Evolutionary conservation across 2,888 invertebrate genomes (phyloP).

Genomic region (Gymnoscelis rufifasciata): DNA sequence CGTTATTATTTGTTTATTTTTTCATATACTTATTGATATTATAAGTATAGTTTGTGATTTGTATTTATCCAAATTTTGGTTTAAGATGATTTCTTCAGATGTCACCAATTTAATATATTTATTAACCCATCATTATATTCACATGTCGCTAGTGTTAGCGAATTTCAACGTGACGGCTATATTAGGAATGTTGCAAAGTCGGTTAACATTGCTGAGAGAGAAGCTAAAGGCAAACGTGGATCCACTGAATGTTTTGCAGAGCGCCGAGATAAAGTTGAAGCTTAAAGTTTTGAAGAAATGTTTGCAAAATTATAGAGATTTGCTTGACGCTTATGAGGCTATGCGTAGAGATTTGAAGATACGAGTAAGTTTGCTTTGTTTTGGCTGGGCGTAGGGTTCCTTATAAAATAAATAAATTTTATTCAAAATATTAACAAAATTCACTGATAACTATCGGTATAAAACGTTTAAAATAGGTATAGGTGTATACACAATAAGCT

Average conservation of each 20-base stretch:
- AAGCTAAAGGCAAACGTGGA: not conserved
- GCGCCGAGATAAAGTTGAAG: not conserved
- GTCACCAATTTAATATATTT: not conserved
- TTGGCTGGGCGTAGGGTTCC: not conserved
- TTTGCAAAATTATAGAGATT: not conserved
- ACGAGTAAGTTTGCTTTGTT: not conserved
- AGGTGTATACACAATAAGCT: no score
- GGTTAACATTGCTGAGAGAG: not conserved
- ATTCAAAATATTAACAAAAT: no score
- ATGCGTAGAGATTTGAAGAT: not conserved
- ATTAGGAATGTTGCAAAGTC: not conserved
- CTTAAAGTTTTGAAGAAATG: not conserved
- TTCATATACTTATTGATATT: not conserved
- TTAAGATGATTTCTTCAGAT: not conserved
- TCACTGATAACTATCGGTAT: no score
- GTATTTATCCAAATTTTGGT: not conserved
- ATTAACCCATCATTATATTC: not conserved
- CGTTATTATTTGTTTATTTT: not conserved
- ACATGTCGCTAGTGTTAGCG: not conserved
- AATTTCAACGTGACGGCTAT: not conserved
- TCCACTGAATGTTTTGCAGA: not conserved
- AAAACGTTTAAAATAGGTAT: no score
- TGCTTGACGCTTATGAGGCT: not conserved
- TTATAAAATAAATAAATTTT: no score
- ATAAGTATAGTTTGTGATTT: not conserved